Evolutionary conservation across 2,113 vertebrate genomes (phyloP).

Genomic region (Pungitius pungitius): DNA sequence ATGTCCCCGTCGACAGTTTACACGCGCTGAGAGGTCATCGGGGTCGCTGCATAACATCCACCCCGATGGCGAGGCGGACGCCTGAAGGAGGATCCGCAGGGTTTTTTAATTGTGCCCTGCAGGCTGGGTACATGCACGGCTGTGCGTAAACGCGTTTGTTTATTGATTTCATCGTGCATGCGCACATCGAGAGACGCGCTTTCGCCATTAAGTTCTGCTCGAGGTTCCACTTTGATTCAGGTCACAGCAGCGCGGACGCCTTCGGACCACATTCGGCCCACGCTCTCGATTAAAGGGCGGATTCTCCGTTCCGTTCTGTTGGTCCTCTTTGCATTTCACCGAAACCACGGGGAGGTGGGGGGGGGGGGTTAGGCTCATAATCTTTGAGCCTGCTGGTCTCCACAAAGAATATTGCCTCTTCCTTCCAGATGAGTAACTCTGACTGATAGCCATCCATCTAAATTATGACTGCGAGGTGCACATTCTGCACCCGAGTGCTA

Average conservation of each 20-base stretch:
- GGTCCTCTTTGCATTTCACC: constrained; percentile 54
- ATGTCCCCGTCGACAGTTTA: not conserved
- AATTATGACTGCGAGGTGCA: constrained; percentile 61
- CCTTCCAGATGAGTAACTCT: constrained; percentile 64
- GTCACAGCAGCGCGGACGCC: constrained; percentile 59
- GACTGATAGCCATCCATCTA: constrained; percentile 56
- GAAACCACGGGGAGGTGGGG: constrained; percentile 54
- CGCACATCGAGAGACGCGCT: not conserved
- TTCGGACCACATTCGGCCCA: constrained; percentile 58
- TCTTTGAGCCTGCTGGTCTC: constrained; percentile 29
- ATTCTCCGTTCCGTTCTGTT: constrained; percentile 28
- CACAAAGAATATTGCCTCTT: constrained; percentile 31
- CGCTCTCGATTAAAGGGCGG: constrained; percentile 24
- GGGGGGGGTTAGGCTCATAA: constrained; percentile 46
- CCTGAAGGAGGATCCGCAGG: constrained; percentile 22
- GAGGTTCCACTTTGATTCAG: constrained; percentile 60
- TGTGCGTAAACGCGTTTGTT: not conserved
- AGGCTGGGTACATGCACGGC: not conserved
- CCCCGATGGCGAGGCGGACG: no score
- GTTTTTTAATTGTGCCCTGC: constrained; percentile 20
- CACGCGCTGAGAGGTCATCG: not conserved
- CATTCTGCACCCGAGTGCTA: constrained; percentile 18
- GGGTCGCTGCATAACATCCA: no score
- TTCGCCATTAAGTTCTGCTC: not conserved
- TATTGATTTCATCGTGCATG: not conserved